phyloP scores from a whole-genome alignment of 1,140 invertebrate genomes.

The Onthophagus taurus region DNA sequence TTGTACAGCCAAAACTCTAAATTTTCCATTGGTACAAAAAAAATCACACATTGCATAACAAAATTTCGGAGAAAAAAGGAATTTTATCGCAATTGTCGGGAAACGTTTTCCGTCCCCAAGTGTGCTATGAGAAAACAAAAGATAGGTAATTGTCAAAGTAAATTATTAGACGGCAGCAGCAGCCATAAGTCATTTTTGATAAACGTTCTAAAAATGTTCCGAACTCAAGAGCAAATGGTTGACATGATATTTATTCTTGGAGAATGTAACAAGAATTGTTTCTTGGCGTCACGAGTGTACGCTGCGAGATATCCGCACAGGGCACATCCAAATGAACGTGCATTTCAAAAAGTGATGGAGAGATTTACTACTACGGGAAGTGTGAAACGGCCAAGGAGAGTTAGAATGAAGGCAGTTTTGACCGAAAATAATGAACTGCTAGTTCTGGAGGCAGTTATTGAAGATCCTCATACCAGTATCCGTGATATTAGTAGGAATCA shows the following conservation, averaged over 20 bases:
- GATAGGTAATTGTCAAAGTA: background rate
- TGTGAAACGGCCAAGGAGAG: constrained; percentile 1
- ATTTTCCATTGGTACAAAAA: constrained; percentile 1
- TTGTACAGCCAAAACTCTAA: too few species aligned
- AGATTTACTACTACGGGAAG: background rate
- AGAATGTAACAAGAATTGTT: constrained; percentile 1
- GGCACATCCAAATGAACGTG: background rate
- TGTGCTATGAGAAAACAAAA: background rate
- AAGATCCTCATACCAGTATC: constrained; percentile 9
- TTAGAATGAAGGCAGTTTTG: constrained; percentile 10
- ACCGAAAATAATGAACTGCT: background rate
- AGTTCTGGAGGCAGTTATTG: constrained; percentile 5
- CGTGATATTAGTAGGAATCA: background rate
- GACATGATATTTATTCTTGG: constrained; percentile 7
- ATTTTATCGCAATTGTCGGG: background rate
- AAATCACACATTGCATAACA: background rate
- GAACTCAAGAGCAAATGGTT: constrained; percentile 1
- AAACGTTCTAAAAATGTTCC: constrained; percentile 1
- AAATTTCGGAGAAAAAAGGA: background rate
- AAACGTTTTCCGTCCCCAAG: background rate
- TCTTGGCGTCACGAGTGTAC: background rate
- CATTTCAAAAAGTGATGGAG: constrained; percentile 4
- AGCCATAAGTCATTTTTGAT: background rate
- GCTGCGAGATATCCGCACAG: background rate
- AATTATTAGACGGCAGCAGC: too few species aligned